Base-by-base conservation (phyloP, 1,140 invertebrate genomes). In the Aphidius gifuensis region DNA sequence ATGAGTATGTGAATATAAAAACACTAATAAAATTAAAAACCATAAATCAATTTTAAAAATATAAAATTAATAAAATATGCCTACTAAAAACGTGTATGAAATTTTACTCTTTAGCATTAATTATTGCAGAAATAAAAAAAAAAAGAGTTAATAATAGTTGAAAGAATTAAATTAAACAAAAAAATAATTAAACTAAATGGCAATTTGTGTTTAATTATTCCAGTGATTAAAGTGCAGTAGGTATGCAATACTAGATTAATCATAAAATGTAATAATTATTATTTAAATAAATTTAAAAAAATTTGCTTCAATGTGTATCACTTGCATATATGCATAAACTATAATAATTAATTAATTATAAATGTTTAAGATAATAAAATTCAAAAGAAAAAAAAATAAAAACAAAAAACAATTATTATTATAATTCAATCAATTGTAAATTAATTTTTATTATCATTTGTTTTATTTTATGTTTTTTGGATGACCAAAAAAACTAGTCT, bases 171-270 rank as follows among this genome's bases (percentile, higher is more conserved):
- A 55, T 46, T 44, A 43, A 56, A n/a, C 11, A 53, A 39, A 39
- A 23, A 23, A 21, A 16, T 21, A 50, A 50, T 50, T 32, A 6
- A 23, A 50, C 32, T 23, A 23, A 23, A n/a, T 53, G 11, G 39
- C 21, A 21, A 7, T 32, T 53, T 45, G 32, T 54, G 51, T 61
- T 45, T 21, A 9, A 9, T 48, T 49, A 16, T 48, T 61, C 42
- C 16, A 23, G 58, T 53, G 23, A 50, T 42, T 70, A 64, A 64
- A 64, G 62, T 64, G 65, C 64, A 48, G 65, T 69, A 69, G 65
- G 58, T 59, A 67, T 71, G 72, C 72, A 74, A 74, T 74, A 74
- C 71, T 74, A 74, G 70, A 66, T 43, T 68, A 74, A 65, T 69
- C 23, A 32, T 32, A 32, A 32, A 32, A 32, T 32, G 23, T 32